These are phyloP conservation scores for Limonius californicus DNA, from an alignment of 1,140 invertebrate genomes.

Conservation along the genomic window DNA sequence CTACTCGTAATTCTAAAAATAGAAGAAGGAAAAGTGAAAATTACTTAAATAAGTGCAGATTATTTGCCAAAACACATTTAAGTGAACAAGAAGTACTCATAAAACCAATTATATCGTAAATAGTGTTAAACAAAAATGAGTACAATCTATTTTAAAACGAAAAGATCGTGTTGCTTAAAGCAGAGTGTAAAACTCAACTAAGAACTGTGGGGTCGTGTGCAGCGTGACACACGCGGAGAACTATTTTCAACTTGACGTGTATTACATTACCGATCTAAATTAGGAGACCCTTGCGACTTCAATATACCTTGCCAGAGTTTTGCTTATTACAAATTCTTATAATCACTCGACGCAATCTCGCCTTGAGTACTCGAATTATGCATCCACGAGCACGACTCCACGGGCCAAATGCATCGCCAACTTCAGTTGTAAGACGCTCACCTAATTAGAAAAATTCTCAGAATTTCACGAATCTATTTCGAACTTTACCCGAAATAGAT, in stretches of 20 bases:
- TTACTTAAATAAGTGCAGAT: no score
- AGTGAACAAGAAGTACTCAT: no score
- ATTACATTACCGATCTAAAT: slow-evolving; percentile 47
- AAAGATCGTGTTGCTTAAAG: neutral
- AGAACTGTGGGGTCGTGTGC: slow-evolving; percentile 39
- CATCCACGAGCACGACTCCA: no score
- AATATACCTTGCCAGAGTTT: slow-evolving; percentile 26
- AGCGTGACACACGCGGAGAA: slow-evolving; percentile 37
- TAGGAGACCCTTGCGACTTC: slow-evolving; percentile 31
- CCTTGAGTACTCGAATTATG: no score
- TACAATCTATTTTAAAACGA: slow-evolving; percentile 5
- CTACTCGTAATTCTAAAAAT: neutral
- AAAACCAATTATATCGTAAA: neutral
- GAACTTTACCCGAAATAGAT: no score
- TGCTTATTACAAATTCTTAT: neutral
- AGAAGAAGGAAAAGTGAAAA: neutral
- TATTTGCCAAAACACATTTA: no score
- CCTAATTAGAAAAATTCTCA: no score
- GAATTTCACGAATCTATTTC: no score
- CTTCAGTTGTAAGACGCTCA: no score
- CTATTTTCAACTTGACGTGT: slow-evolving; percentile 46
- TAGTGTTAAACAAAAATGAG: neutral
- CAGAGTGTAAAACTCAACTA: neutral
- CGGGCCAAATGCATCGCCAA: no score
- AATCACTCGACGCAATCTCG: no score